Evolutionary conservation across 2,797 vertebrate species (phyloP).

Genomic region (Acrossocheilus wenchowensis): DNA sequence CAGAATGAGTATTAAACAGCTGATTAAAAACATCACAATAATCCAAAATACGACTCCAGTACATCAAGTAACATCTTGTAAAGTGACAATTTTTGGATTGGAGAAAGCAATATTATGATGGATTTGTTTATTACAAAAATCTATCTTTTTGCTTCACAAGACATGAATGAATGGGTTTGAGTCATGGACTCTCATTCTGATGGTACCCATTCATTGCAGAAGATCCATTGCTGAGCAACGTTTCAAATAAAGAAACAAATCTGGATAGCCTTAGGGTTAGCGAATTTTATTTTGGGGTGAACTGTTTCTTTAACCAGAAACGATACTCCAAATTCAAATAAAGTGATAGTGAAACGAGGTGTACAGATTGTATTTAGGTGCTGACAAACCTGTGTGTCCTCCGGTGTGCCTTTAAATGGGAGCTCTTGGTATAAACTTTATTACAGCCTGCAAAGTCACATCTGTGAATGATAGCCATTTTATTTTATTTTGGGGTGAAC

Average conservation of each 20-base stretch:
- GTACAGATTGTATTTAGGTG: not conserved
- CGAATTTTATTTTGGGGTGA: not conserved
- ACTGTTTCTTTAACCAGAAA: not conserved
- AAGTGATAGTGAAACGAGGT: not conserved
- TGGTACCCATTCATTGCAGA: not conserved
- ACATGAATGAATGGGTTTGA: not conserved
- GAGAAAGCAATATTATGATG: not conserved
- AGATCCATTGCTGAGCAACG: not conserved
- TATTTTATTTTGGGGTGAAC: too few species aligned
- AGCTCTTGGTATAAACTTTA: conserved; percentile 99
- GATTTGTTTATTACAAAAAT: not conserved
- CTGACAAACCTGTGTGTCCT: conserved; percentile 90
- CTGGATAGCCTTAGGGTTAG: not conserved
- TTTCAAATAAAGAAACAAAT: not conserved
- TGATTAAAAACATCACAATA: not conserved
- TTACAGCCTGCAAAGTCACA: conserved; percentile 99
- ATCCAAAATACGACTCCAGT: not conserved
- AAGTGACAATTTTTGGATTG: not conserved
- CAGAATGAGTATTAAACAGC: not conserved
- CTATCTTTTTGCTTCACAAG: not conserved
- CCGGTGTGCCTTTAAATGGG: conserved; percentile 97
- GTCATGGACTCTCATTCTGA: not conserved
- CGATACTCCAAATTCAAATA: not conserved
- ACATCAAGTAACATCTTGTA: not conserved
- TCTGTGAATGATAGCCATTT: conserved; percentile 96